Evolutionary conservation across 2,797 vertebrate species (phyloP).

Genomic region (Chaetophractus vellerosus): DNA sequence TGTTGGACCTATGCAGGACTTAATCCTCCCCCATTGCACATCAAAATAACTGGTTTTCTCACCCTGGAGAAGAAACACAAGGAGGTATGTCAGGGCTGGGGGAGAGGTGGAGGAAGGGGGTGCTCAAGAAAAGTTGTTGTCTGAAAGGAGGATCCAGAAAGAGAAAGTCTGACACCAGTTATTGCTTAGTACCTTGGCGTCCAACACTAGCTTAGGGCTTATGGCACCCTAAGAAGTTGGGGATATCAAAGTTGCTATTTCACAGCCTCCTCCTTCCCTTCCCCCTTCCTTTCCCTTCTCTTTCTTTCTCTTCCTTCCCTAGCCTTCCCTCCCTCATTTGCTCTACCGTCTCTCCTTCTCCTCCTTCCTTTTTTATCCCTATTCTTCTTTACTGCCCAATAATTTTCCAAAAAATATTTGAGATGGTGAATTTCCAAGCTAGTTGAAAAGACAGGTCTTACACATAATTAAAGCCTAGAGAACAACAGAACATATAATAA

Average conservation of each 20-base stretch:
- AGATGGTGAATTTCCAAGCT: neutral
- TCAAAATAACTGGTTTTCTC: slow-evolving; percentile 29
- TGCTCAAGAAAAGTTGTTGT: neutral
- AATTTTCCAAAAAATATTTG: neutral
- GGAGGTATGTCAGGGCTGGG: neutral
- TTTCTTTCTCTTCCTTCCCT: neutral
- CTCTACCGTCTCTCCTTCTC: neutral
- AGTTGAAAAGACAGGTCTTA: neutral
- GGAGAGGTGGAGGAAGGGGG: rapidly evolving
- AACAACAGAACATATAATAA: neutral
- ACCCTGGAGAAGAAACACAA: neutral
- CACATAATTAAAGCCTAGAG: neutral
- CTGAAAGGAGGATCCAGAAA: neutral
- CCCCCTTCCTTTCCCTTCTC: neutral
- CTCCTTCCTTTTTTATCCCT: neutral
- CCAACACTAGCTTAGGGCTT: neutral
- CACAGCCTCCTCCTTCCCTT: neutral
- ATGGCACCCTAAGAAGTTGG: neutral
- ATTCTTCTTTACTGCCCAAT: neutral
- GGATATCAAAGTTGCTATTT: neutral
- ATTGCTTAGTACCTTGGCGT: neutral
- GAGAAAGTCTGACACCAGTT: neutral
- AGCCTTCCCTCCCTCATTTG: neutral
- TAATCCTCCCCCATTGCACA: neutral
- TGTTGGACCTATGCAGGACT: neutral